phyloP scores from a whole-genome alignment of 2,888 invertebrate species.

The Eustalomyia histrio region DNA sequence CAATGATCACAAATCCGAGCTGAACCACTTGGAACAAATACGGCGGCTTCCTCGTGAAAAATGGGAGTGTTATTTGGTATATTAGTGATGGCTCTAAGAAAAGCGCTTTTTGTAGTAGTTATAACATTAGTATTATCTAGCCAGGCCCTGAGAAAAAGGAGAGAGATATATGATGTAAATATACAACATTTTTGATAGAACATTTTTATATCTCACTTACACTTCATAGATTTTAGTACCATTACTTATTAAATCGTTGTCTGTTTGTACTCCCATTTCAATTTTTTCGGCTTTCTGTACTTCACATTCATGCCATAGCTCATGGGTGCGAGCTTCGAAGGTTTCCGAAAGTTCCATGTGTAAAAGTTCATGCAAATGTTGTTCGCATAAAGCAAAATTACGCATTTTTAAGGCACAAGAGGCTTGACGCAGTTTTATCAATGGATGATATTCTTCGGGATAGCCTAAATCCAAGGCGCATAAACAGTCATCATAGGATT shows the following conservation, averaged over 20 bases:
- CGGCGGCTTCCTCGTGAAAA: slow-evolving; percentile 69
- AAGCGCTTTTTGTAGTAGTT: slow-evolving; percentile 66
- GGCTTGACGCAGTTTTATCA: slow-evolving; percentile 73
- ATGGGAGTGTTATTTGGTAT: slow-evolving; percentile 68
- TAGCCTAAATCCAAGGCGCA: slow-evolving; percentile 71
- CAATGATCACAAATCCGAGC: slow-evolving; percentile 71
- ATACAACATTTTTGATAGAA: not conserved
- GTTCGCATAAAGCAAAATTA: slow-evolving; percentile 71
- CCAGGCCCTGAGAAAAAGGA: slow-evolving; percentile 67
- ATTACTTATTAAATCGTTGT: slow-evolving; percentile 68
- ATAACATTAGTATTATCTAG: slow-evolving; percentile 68
- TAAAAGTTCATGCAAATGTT: slow-evolving; percentile 71
- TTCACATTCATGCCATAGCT: slow-evolving; percentile 72
- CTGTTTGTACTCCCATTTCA: slow-evolving; percentile 72
- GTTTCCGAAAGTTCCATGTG: slow-evolving; percentile 72
- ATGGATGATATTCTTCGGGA: slow-evolving; percentile 71
- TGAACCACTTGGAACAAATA: slow-evolving; percentile 70
- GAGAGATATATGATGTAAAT: not conserved
- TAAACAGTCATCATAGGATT: slow-evolving; percentile 72
- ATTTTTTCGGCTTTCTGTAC: slow-evolving; percentile 70
- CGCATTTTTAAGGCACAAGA: slow-evolving; percentile 73
- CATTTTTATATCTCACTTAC: slow-evolving; percentile 64
- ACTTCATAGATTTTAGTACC: slow-evolving; percentile 70
- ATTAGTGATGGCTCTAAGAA: slow-evolving; percentile 66
- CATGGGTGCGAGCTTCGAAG: slow-evolving; percentile 71